Evolutionary conservation across 2,888 invertebrate genomes (phyloP).

Genomic region (Thereva nobilitata): DNA sequence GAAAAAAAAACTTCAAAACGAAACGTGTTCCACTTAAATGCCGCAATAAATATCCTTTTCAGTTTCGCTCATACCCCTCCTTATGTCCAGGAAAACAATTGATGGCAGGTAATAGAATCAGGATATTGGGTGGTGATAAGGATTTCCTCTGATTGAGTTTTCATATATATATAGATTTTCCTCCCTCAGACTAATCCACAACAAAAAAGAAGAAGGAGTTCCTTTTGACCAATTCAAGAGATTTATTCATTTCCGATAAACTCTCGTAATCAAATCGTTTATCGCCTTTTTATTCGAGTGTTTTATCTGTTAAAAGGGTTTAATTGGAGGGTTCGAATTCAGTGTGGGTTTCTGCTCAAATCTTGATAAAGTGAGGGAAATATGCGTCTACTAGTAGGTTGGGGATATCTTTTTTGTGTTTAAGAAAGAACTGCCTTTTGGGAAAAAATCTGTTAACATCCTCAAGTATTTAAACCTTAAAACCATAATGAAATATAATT

Average conservation of each 20-base stretch:
- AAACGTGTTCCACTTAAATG: background rate
- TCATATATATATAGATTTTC: conserved; percentile 4
- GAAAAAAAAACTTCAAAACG: background rate
- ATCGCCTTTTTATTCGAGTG: conserved; percentile 31
- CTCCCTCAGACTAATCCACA: background rate
- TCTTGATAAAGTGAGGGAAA: too few relatives aligned
- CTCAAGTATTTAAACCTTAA: too few relatives aligned
- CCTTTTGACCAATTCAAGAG: conserved; percentile 12
- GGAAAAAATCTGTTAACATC: too few relatives aligned
- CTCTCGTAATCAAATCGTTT: conserved; percentile 39
- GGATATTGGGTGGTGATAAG: conserved; percentile 22
- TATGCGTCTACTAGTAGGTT: too few relatives aligned
- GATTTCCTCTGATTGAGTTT: conserved; percentile 15
- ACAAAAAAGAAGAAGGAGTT: too few relatives aligned
- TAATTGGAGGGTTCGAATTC: conserved; percentile 17
- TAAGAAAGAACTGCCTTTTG: too few relatives aligned
- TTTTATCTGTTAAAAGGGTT: conserved; percentile 38
- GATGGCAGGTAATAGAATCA: conserved; percentile 22
- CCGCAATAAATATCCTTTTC: background rate
- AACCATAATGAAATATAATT: too few relatives aligned
- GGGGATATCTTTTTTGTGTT: too few relatives aligned
- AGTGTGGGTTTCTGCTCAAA: too few relatives aligned
- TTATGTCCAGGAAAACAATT: conserved; percentile 26
- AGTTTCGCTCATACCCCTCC: background rate
- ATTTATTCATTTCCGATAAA: conserved; percentile 42